A percentile compares a stretch with the other conserved stretches of the same genome.
Conservation (phyloP, 2,797 vertebrate genomes). For the Erithacus rubecula region DNA sequence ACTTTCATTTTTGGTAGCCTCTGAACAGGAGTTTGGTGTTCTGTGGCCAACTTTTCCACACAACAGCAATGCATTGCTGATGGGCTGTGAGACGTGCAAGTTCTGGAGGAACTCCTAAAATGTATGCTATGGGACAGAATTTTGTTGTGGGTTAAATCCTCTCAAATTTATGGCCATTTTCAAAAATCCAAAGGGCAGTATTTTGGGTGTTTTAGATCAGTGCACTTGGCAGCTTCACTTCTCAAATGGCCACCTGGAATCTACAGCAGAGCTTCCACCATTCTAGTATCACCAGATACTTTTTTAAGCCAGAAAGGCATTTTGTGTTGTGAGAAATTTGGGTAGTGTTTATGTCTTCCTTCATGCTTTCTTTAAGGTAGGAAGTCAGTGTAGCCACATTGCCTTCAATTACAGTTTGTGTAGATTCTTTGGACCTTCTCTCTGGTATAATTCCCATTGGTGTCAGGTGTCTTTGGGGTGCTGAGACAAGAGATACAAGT, state of each 20-base stretch:
- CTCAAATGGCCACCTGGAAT: neutral
- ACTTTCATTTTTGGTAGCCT: slow-evolving; percentile 37
- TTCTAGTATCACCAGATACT: neutral
- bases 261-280: neutral
- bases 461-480: neutral
- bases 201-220: neutral
- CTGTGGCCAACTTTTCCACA: neutral
- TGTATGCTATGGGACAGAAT: neutral
- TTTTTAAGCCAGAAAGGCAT: neutral
- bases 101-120: neutral
- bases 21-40: neutral
- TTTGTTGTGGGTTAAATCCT: neutral
- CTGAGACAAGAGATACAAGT: accelerated
- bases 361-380: neutral
- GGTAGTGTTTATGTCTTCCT: neutral
- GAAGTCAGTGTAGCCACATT: neutral
- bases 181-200: neutral
- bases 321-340: neutral
- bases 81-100: neutral
- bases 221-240: neutral
- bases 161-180: neutral
- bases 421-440: neutral
- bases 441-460: neutral
- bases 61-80: neutral
- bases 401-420: neutral